Base-by-base conservation (phyloP, 2,888 invertebrate genomes). In the Matsumyia berberina region DNA sequence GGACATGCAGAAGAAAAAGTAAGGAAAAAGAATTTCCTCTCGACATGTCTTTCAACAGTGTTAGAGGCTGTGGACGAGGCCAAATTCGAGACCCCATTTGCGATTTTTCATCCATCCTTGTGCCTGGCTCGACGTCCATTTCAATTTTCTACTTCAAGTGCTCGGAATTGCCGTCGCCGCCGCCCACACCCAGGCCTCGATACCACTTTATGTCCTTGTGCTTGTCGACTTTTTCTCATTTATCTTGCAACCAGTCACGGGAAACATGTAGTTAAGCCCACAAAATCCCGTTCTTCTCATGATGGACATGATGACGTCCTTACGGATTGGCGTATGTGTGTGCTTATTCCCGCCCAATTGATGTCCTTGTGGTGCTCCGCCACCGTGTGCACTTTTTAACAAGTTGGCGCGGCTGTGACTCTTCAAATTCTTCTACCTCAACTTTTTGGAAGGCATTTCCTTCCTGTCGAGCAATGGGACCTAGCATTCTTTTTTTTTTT, bases 181-280 rank as follows among this genome's bases (percentile, higher is more conserved):
- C 12, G 8, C 8, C 35, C 24, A 1, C 24, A 24, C 24, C 4
- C 24, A 58, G 24, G 11, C 8, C 72, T 62, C 31, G 62, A 78
- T 55, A 19, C 79, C 33, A 46, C 64, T 49, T 49, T 33, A 49
- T 55, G 17, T 33, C 29, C 11, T 31, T 31, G 7, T 39, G 31
- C 15, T 15, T 9, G 53, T 44, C 29, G 37, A 70, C 24, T 66
- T 66, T 70, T 44, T 51, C 69, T 49, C 70, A 70, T 70, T 33
- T 57, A 66, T 72, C 70, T 66, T 79, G 58, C 49, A 78, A 17
- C 62, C 55, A 55, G 55, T 46, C 62, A 78, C 70, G 55, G 62
- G 49, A 66, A 72, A 64, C 79, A 42, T 72, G 79, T 57, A 64
- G 64, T 72, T 58, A 79, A 72, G 72, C 72, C 72, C 72, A 72